A percentile compares a stretch with the other conserved stretches of the same genome.
These are phyloP conservation scores for Colistium nudipinnis DNA, from an alignment of 2,113 vertebrate genomes.

Conservation along the genomic window DNA sequence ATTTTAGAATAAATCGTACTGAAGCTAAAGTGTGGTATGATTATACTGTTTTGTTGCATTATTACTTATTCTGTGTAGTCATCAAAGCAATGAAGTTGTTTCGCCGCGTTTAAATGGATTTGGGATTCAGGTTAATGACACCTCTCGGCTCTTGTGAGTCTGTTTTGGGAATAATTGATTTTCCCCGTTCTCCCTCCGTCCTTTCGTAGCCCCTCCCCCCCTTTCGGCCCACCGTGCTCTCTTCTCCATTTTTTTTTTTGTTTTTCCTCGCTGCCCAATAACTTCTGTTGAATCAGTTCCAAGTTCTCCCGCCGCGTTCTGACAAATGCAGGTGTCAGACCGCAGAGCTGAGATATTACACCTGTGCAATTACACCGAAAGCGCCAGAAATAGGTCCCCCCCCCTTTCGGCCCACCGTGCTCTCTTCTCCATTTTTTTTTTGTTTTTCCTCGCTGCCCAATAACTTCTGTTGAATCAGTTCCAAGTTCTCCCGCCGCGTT, in stretches of 20 bases:
- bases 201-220: background rate
- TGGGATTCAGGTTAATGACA: slow-evolving; percentile 13
- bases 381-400: background rate
- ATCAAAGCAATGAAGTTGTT: background rate
- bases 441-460: too few relatives aligned
- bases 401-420: background rate
- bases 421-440: slow-evolving; percentile 5
- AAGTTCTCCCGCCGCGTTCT: background rate
- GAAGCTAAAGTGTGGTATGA: too few relatives aligned
- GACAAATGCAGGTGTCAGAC: slow-evolving; percentile 23
- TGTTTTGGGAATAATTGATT: slow-evolving; percentile 13
- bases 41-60: background rate
- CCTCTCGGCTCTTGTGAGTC: background rate
- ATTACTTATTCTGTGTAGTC: background rate
- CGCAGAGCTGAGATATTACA: slow-evolving; percentile 2
- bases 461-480: slow-evolving; percentile 6
- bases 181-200: slow-evolving; percentile 19
- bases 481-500: background rate
- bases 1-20: too few relatives aligned
- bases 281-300: slow-evolving; percentile 2
- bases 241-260: background rate
- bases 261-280: background rate
- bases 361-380: background rate
- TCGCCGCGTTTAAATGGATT: slow-evolving; percentile 11
- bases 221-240: background rate